Base-by-base conservation (phyloP, 1,140 invertebrate genomes). In the Trichogramma pretiosum region DNA sequence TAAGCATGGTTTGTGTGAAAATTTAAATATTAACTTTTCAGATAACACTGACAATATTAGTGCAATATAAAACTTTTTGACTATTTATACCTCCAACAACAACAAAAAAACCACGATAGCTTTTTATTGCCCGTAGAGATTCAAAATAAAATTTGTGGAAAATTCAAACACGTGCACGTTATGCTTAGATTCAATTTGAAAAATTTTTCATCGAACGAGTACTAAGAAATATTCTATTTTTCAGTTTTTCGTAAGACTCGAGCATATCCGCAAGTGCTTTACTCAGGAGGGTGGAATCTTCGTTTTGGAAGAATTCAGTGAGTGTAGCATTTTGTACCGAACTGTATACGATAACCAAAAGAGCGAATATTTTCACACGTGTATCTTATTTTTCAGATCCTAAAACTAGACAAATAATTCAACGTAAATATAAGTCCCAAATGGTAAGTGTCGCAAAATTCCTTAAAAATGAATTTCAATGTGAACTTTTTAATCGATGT, bases 201-300 rank as follows among this genome's bases (percentile, higher is more conserved):
- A 28, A 28, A 37, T 37, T 18, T 13, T 45, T 24, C 32, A 33
- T 17, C 4, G 10, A 18, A 11, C 5, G 18, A 41, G 37, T 51
- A 51, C 41, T 46, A 16, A 5, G 3, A 18, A 17, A 18, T 18
- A 19, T 36, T 64, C 54, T 73, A 69, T 66, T 68, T 91, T 93
- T 63, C 84, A 98, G 95, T 98, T 97, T 77, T 99, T 99, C 79
- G 93, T 99, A 74, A 87, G 93, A 70, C 82, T 99, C 76, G 89
- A 93, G 77, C 93, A 97, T 76, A 98, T 99, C 76, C 84, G 93
- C 72, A 99, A 99, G 77, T 99, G 95, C 79, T 98, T 97, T 77
- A 96, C 93, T 48, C 91, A 93, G 73, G 96, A 95, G 75, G 94
- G 94, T 69, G 93, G 91, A 68, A 91, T 98, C 69, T 99, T 99